Conservation (phyloP, 2,888 invertebrate species). For the Callyntrura guangdongensis region DNA sequence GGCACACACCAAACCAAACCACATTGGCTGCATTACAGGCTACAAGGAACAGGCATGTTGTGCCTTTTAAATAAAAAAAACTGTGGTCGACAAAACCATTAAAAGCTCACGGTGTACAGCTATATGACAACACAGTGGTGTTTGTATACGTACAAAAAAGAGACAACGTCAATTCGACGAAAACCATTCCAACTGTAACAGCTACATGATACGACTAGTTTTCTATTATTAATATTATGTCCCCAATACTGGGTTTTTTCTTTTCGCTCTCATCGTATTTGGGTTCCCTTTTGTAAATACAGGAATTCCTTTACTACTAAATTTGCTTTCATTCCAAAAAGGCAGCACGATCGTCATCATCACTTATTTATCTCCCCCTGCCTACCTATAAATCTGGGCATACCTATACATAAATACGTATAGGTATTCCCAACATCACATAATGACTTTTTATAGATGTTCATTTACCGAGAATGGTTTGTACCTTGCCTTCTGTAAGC, state of each 20-base stretch:
- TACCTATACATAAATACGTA: no score
- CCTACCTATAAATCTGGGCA: no score
- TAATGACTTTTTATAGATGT: slow-evolving; percentile 35
- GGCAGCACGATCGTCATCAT: background rate
- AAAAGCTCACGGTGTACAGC: background rate
- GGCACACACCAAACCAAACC: background rate
- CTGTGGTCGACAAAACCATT: slow-evolving; percentile 14
- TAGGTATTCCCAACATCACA: no score
- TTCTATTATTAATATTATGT: slow-evolving; percentile 13
- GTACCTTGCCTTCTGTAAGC: background rate
- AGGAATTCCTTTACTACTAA: background rate
- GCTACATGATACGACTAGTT: slow-evolving; percentile 29
- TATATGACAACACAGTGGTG: no score
- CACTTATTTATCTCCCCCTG: background rate
- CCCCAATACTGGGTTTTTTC: slow-evolving; percentile 23
- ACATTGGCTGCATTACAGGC: no score
- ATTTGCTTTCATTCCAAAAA: background rate
- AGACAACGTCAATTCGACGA: background rate
- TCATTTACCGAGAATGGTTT: slow-evolving; percentile 41
- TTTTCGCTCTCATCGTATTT: background rate
- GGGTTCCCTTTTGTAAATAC: no score
- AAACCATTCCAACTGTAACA: slow-evolving; percentile 3
- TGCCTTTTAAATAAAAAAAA: no score
- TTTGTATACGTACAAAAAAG: background rate
- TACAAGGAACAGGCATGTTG: no score